Evolutionary conservation across 2,113 vertebrate genomes (phyloP), one percentile per base, ranked within the genome.

Genomic region (Xenus cinereus): DNA sequence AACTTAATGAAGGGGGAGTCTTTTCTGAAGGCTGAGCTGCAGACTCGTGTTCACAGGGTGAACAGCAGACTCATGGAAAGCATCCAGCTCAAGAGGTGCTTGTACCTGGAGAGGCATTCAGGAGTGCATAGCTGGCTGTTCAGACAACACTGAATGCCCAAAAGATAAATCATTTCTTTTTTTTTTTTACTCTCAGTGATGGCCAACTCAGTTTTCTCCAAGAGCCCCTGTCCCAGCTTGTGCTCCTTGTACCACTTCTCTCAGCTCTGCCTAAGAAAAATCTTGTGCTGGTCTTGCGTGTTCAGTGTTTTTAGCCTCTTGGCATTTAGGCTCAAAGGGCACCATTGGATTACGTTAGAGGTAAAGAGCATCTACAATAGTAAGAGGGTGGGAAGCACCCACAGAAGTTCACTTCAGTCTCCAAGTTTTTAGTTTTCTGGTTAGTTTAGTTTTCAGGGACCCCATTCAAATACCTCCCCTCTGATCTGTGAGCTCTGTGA

Each of bases 41-140:
- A 77, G 77, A 14, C 30, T 81, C n/a, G 2, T 33, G 21, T 57
- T 80, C 50, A n/a, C 71, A 50, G 43, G 35, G 27, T 69, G 54
- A 74, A 54, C 75, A 91, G 67, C 50, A 80, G 85, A 30, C 67
- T 85, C 62, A 21, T n/a, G 48, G 84, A 87, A 79, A 83, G 66
- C 89, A 87, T 60, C 66, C 81, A 87, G 77, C 95, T 93, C 77
- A 69, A 95, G 94, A 94, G 86, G 84, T 93, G 69, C 89, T 96
- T 91, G 69, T 89, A 87, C 87, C 81, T 96, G 87, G 89, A 94
- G 89, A 94, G 80, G 62, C 39, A 76, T 68, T 88, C 81, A 85
- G 87, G 43, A 94, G 66, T 3, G 3, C 57, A 18, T 27, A 53
- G 77, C 69, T 81, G 80, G 20, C 80, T 95, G 37, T 32, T 90